phyloP scores from a whole-genome alignment of 2,888 invertebrate genomes.

The Nomada ferruginata region DNA sequence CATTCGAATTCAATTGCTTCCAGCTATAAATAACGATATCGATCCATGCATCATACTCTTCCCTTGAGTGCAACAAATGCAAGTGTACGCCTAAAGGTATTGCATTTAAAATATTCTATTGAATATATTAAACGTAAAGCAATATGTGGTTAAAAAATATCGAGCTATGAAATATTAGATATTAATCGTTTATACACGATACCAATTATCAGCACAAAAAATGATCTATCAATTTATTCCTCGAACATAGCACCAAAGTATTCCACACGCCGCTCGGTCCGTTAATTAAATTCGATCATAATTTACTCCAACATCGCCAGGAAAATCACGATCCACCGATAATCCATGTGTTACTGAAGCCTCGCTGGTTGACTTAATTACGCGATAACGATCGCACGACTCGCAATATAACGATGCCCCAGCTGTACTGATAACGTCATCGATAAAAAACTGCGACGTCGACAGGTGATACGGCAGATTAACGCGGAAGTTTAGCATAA shows the following conservation, averaged over 20 bases:
- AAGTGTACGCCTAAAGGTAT: too few species aligned
- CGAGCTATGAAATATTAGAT: too few species aligned
- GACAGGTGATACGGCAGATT: slow-evolving; percentile 20
- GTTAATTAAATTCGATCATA: background rate
- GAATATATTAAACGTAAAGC: too few species aligned
- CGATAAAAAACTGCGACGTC: slow-evolving; percentile 46
- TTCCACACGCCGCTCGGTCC: too few species aligned
- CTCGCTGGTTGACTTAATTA: slow-evolving; percentile 46
- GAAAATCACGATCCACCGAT: slow-evolving; percentile 2
- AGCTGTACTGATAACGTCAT: slow-evolving; percentile 45
- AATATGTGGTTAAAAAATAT: too few species aligned
- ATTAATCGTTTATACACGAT: too few species aligned
- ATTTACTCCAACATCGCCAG: background rate
- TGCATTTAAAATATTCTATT: too few species aligned
- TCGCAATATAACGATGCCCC: slow-evolving; percentile 39
- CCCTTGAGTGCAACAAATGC: too few species aligned
- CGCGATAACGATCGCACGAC: slow-evolving; percentile 45
- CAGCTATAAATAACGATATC: background rate
- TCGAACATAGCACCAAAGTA: background rate
- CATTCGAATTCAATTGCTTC: slow-evolving; percentile 29
- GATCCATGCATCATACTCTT: background rate
- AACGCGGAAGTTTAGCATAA: background rate
- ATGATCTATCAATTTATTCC: background rate
- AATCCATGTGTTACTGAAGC: slow-evolving; percentile 44
- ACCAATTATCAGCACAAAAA: too few species aligned